A percentile compares a stretch with the other conserved stretches of the same genome.
phyloP scores from a whole-genome alignment of 2,888 invertebrate genomes.

The Lamellibrachia columna region DNA sequence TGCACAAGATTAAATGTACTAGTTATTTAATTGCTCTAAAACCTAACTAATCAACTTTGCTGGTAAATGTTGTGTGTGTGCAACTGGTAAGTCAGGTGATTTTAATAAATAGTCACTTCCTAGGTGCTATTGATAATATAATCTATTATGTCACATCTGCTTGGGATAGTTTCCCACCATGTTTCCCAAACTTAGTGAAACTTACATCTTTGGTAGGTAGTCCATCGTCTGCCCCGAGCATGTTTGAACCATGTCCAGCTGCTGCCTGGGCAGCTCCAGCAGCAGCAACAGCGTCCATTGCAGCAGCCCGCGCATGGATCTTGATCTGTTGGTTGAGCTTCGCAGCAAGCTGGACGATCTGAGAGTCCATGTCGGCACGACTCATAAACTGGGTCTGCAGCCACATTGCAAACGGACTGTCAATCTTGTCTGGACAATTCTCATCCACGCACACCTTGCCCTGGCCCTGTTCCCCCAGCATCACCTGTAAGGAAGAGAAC shows the following conservation, averaged over 20 bases:
- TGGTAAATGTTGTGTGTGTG: too few species aligned
- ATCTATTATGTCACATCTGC: too few species aligned
- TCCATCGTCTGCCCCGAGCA: background rate
- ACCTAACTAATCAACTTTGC: too few species aligned
- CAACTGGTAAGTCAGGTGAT: too few species aligned
- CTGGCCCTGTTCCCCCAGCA: background rate
- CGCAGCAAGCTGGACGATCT: background rate
- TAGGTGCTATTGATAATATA: too few species aligned
- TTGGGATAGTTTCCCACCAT: too few species aligned
- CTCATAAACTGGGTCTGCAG: conserved; percentile 20
- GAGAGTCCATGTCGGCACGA: conserved; percentile 18
- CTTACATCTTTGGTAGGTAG: conserved; percentile 4
- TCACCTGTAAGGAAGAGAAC: background rate
- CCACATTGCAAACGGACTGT: conserved; percentile 17
- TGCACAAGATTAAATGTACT: too few species aligned
- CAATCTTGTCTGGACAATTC: background rate
- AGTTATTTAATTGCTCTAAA: too few species aligned
- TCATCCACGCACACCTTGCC: background rate
- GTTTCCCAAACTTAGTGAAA: too few species aligned
- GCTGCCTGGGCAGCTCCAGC: conserved; percentile 17
- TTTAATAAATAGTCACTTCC: too few species aligned
- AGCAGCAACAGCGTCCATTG: conserved; percentile 16
- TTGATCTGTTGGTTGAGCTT: conserved; percentile 23
- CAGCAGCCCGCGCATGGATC: background rate
- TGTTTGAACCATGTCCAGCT: background rate